Conservation (phyloP, 2,888 invertebrate genomes). For the Nematopogon swammerdamellus region DNA sequence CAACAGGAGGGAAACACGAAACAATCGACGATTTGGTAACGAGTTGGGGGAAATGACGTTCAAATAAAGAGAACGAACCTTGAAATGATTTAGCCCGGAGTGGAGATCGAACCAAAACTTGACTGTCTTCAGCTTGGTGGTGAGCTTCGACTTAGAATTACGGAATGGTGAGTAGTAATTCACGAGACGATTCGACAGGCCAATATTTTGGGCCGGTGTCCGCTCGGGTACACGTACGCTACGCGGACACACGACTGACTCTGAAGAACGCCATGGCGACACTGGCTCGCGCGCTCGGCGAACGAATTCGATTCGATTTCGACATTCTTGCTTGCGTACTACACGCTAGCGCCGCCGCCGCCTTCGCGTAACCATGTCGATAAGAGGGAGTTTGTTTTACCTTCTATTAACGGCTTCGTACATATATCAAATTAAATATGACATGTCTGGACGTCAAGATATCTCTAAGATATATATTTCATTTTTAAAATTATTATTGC, state of each 20-base stretch:
- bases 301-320: background rate
- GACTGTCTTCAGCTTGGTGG: constrained; percentile 38
- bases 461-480: no score
- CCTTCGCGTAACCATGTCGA: no score
- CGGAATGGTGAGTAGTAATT: constrained; percentile 27
- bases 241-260: constrained; percentile 47
- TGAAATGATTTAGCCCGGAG: constrained; percentile 54
- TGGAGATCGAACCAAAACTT: constrained; percentile 57
- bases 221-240: constrained; percentile 47
- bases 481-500: no score
- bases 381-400: no score
- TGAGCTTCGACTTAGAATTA: constrained; percentile 10
- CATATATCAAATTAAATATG: no score
- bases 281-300: constrained; percentile 17
- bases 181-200: constrained; percentile 47
- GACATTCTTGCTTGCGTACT: no score
- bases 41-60: constrained; percentile 46
- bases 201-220: constrained; percentile 60
- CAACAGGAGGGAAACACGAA: constrained; percentile 34
- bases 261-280: constrained; percentile 50
- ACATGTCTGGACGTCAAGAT: no score
- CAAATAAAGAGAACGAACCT: constrained; percentile 49
- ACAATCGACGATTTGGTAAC: constrained; percentile 36
- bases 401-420: no score
- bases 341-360: no score